These are phyloP conservation scores for Microtus oregoni DNA, from an alignment of 2,113 vertebrate species.

Conservation along the genomic window DNA sequence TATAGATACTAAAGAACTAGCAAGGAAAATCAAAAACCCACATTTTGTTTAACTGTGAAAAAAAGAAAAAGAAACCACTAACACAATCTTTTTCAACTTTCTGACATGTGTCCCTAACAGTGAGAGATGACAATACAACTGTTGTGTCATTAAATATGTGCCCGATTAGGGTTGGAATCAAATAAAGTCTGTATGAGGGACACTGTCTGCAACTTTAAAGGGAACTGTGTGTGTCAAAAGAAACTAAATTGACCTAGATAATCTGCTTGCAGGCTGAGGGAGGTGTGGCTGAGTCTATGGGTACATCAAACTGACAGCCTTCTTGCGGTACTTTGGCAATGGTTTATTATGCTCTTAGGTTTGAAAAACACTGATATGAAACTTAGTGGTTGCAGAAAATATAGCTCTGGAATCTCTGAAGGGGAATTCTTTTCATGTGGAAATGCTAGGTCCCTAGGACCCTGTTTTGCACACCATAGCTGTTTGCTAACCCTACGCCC, in stretches of 20 bases:
- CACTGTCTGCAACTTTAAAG: neutral
- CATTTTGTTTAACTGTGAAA: neutral
- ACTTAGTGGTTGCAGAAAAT: constrained; percentile 12
- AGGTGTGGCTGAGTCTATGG: neutral
- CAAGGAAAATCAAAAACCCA: constrained; percentile 39
- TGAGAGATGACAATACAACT: neutral
- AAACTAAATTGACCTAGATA: constrained; percentile 56
- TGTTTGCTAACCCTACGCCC: neutral
- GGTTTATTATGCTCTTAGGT: constrained; percentile 13
- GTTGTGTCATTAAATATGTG: neutral
- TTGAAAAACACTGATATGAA: constrained; percentile 23
- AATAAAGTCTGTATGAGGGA: neutral
- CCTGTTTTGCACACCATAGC: neutral
- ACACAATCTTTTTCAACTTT: neutral
- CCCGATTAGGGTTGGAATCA: neutral
- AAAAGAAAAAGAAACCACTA: neutral
- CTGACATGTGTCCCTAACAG: neutral
- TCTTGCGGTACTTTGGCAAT: constrained; percentile 24
- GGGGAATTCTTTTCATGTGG: constrained; percentile 4
- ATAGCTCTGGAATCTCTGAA: constrained; percentile 11
- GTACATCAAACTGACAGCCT: constrained; percentile 39
- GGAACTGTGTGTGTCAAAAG: constrained; percentile 47
- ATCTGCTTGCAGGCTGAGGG: neutral
- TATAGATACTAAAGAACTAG: neutral
- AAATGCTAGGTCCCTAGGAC: neutral